A percentile compares a stretch with the other conserved stretches of the same genome.
phyloP scores from a whole-genome alignment of 1,140 invertebrate species.

The Asobara japonica region DNA sequence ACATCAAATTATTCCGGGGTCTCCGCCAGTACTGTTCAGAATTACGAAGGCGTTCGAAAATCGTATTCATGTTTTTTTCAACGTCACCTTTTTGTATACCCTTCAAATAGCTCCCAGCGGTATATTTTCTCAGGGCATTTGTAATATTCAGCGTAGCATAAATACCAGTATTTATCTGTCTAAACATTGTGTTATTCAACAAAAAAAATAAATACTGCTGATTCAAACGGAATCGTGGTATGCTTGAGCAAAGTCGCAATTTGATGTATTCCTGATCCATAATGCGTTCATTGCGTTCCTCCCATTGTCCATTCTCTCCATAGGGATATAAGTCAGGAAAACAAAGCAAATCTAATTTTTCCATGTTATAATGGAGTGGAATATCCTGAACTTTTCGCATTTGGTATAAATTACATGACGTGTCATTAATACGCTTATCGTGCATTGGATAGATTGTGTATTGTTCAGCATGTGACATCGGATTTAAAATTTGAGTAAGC shows the following conservation, averaged over 20 bases:
- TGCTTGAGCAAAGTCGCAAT: too few relatives aligned
- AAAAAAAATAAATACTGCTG: too few relatives aligned
- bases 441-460: background rate
- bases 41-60: constrained; percentile 17
- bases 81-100: background rate
- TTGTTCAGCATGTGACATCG: background rate
- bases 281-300: too few relatives aligned
- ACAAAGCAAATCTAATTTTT: constrained; percentile 46
- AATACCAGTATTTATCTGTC: too few relatives aligned
- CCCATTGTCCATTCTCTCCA: constrained; percentile 45
- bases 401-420: too few relatives aligned
- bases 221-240: too few relatives aligned
- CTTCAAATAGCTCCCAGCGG: background rate
- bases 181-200: too few relatives aligned
- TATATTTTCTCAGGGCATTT: constrained; percentile 17
- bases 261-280: too few relatives aligned
- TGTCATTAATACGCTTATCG: background rate
- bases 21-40: constrained; percentile 14
- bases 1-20: too few relatives aligned
- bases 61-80: background rate
- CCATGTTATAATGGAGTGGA: constrained; percentile 38
- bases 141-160: constrained; percentile 35
- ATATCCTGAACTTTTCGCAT: too few relatives aligned
- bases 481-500: background rate
- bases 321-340: constrained; percentile 49